Evolutionary conservation across 37 sponge, comb jelly and placozoan species (phyloP), one percentile per base, ranked within the genome.

Genomic region (Spongilla lacustris): DNA sequence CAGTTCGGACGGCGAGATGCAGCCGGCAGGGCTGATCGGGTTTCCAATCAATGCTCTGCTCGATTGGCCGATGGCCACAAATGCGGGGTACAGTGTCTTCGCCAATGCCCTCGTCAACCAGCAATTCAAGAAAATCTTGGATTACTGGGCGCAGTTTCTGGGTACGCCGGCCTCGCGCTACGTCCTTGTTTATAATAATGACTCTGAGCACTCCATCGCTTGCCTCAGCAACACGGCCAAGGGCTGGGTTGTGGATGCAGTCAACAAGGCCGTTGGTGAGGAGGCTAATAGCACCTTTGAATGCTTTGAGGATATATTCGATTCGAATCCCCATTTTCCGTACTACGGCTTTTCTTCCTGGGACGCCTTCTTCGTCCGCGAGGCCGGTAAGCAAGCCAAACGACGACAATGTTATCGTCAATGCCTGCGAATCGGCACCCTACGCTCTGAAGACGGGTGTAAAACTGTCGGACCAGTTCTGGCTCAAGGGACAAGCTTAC

Each of bases 371-470:
- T 87, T 87, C 76, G 50, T 41, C 14, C 68, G 88, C 26, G 69
- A 80, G 89, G 46, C 89, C 89, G 8, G 33, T 88, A 28, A 78
- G 83, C 5, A 8, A 30, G 36, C 87, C 87, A 31, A 66, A 88
- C 6, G 83, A 76, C 32, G 36, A 67, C 10, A 34, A n/a, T n/a
- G n/a, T n/a, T n/a, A n/a, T n/a, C n/a, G n/a, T n/a, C n/a, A n/a
- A n/a, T n/a, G n/a, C n/a, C 17, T 88, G 89, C 36, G 89, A 88
- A 68, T 88, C 89, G 4, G 78, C 71, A 23, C 83, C 89, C 24
- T 88, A 83, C 78, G 25, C 70, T 19, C 8, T 88, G 24, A 50
- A 75, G 28, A 0, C 0, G 22, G 68, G 82, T 33, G 89, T 88
- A 26, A 66, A 73, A 50, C 68, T 28, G n/a, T 68, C 68, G 9